Percentiles rank a stretch among this genome's conserved stretches.
phyloP scores from a whole-genome alignment of 2,797 vertebrate genomes.

The Gymnoscopelus microlampas region DNA sequence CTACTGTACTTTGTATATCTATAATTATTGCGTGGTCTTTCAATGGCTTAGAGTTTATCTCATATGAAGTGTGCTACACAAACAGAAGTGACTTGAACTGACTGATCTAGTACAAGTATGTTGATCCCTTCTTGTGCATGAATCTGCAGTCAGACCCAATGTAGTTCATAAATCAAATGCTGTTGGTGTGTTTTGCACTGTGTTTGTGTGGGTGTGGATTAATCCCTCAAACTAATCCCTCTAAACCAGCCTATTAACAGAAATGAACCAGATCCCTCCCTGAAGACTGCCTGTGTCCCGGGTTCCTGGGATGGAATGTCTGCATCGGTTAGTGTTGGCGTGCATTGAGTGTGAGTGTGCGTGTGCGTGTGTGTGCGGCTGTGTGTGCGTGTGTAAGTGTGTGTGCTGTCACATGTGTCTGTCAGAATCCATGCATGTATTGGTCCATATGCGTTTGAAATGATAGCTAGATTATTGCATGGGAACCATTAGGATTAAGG shows the following conservation, averaged over 20 bases:
- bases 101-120: neutral
- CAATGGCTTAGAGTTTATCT: too few species aligned
- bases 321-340: neutral
- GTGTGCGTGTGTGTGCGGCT: conserved; percentile 11
- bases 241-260: conserved; percentile 76
- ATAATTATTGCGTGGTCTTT: too few species aligned
- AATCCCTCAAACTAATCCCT: conserved; percentile 72
- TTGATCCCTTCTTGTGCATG: conserved; percentile 17
- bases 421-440: conserved; percentile 8
- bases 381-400: conserved; percentile 3
- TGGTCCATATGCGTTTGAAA: conserved; percentile 37
- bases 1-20: too few species aligned
- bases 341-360: neutral
- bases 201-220: conserved; percentile 46
- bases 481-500: conserved; percentile 60
- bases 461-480: conserved; percentile 59
- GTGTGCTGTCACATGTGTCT: conserved; percentile 10
- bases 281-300: conserved; percentile 50
- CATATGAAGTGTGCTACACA: neutral
- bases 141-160: conserved; percentile 34
- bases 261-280: conserved; percentile 69
- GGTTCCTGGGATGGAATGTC: conserved; percentile 44
- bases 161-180: conserved; percentile 48
- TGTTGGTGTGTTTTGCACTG: conserved; percentile 44
- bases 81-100: neutral